These are phyloP conservation scores for Baronia brevicornis DNA, from an alignment of 2,888 invertebrate species.

Conservation along the genomic window DNA sequence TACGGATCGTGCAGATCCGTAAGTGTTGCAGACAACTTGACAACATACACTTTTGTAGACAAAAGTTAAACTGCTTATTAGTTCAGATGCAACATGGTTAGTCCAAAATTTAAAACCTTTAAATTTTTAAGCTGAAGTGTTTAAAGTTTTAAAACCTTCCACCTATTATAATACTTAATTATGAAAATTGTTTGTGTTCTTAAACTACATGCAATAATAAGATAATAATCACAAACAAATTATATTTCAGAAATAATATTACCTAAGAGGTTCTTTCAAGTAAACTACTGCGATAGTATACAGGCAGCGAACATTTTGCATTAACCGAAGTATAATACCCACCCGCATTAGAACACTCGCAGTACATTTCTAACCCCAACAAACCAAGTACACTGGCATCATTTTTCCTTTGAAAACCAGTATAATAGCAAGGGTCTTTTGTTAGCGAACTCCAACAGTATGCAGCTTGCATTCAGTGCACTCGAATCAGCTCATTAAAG, in stretches of 20 bases:
- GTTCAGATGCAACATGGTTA: no score
- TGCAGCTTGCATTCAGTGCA: constrained; percentile 37
- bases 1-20: no score
- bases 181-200: no score
- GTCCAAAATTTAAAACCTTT: no score
- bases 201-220: no score
- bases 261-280: constrained; percentile 7
- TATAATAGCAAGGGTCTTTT: constrained; percentile 36
- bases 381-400: constrained; percentile 20
- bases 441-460: constrained; percentile 28
- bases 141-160: no score
- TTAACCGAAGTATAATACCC: constrained; percentile 21
- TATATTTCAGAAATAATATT: constrained; percentile 11
- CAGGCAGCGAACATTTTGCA: constrained; percentile 20
- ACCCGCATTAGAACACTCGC: constrained; percentile 24
- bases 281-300: constrained; percentile 14
- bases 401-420: constrained; percentile 45
- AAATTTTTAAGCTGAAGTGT: no score
- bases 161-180: no score
- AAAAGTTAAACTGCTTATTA: no score
- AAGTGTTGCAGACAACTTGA: no score
- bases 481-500: constrained; percentile 56
- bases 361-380: constrained; percentile 20
- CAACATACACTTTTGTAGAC: no score
- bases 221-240: background rate